These are phyloP conservation scores for Nilaparvata lugens DNA, from an alignment of 1,140 invertebrate genomes.

Conservation along the genomic window DNA sequence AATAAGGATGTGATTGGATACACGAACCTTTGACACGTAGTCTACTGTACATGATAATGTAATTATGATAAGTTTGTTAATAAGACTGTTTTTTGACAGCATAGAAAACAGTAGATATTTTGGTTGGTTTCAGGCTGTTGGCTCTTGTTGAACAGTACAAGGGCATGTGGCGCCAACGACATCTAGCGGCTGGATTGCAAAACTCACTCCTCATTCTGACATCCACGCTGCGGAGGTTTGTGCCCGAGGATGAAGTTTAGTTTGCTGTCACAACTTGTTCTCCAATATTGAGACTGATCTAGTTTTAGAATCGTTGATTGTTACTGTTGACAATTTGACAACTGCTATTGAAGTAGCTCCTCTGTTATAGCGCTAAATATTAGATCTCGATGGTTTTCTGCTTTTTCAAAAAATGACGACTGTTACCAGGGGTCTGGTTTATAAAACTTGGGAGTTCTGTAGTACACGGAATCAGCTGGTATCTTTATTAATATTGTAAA, in stretches of 20 bases:
- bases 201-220: conserved; percentile 43
- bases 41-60: background rate
- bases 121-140: conserved; percentile 35
- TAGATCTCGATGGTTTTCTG: too few relatives aligned
- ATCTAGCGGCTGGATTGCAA: conserved; percentile 45
- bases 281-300: background rate
- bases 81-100: background rate
- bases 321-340: too few relatives aligned
- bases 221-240: conserved; percentile 43
- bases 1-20: background rate
- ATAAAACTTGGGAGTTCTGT: too few relatives aligned
- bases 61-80: background rate
- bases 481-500: too few relatives aligned
- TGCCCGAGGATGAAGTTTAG: conserved; percentile 31
- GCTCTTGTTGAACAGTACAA: conserved; percentile 48
- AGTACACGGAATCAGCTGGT: too few relatives aligned
- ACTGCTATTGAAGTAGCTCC: too few relatives aligned
- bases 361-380: too few relatives aligned
- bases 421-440: too few relatives aligned
- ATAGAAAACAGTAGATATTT: too few relatives aligned
- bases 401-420: too few relatives aligned
- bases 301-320: background rate
- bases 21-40: background rate
- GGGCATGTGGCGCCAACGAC: conserved; percentile 45
- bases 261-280: background rate